Evolutionary conservation across 2,113 vertebrate genomes (phyloP).

Genomic region (Cyphomyrus plagiostoma): DNA sequence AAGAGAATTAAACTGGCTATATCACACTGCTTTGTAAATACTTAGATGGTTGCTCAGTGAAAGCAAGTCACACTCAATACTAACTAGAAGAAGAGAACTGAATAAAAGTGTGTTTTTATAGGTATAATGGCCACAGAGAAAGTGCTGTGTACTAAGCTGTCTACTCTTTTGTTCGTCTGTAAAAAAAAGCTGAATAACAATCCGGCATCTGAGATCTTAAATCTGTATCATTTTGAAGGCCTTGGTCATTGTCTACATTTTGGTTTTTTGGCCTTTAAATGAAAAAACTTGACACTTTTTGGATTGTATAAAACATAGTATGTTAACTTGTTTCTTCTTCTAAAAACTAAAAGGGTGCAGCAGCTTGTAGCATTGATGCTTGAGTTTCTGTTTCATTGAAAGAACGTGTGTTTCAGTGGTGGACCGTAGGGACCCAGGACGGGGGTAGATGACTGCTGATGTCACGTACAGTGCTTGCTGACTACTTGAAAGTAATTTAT

Average conservation of each 20-base stretch:
- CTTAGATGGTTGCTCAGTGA: neutral
- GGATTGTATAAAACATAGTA: neutral
- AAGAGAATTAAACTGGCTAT: neutral
- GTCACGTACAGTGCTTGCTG: conserved; percentile 24
- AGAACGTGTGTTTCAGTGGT: neutral
- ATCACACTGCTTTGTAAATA: neutral
- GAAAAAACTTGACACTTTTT: neutral
- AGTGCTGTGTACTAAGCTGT: neutral
- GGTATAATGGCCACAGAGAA: neutral
- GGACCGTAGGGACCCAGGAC: too few relatives aligned
- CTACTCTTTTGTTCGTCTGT: neutral
- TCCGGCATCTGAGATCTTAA: neutral
- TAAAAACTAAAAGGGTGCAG: neutral
- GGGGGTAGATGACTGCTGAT: neutral
- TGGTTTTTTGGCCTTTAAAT: neutral
- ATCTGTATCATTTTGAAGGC: neutral
- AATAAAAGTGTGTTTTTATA: neutral
- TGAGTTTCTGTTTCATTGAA: neutral
- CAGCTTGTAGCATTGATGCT: neutral
- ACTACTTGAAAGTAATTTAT: conserved; percentile 47
- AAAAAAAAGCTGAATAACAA: neutral
- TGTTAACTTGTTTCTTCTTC: neutral
- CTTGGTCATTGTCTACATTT: neutral
- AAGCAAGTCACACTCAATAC: neutral
- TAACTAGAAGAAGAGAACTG: neutral